Conservation (phyloP, 2,113 vertebrate species). For the Hippocampus zosterae region DNA sequence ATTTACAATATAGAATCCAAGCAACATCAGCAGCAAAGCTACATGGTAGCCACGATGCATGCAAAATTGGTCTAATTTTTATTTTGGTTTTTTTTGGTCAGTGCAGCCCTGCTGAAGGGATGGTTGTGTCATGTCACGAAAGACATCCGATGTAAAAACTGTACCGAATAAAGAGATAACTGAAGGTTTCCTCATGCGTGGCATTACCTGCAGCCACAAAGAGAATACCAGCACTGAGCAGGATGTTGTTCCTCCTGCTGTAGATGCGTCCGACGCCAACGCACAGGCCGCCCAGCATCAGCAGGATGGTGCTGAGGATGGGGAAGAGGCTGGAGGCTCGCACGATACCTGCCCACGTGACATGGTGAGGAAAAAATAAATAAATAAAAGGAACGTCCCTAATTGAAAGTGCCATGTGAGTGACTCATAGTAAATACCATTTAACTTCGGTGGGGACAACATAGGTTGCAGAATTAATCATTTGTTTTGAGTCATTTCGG, state of each 20-base stretch:
- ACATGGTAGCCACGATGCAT: no score
- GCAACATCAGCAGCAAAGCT: no score
- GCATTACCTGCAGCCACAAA: constrained; percentile 90
- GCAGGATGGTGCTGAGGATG: constrained; percentile 89
- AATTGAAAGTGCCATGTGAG: neutral
- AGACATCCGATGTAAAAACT: no score
- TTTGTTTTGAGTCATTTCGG: neutral
- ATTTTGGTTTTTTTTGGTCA: no score
- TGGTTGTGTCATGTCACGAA: no score
- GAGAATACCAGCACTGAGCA: constrained; percentile 93
- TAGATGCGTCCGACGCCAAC: constrained; percentile 88
- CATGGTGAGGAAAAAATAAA: neutral
- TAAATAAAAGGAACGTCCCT: neutral
- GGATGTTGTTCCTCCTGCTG: constrained; percentile 88
- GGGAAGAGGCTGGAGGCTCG: constrained; percentile 95
- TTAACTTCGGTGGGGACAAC: neutral
- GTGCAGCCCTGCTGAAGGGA: no score
- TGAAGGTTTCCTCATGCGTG: constrained; percentile 6
- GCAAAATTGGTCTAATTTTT: no score
- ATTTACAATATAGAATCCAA: no score
- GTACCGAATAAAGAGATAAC: neutral
- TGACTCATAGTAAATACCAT: neutral
- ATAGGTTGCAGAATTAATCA: neutral
- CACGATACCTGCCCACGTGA: constrained; percentile 79
- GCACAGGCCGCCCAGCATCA: constrained; percentile 90